A percentile compares a stretch with the other conserved stretches of the same genome.
phyloP scores from a whole-genome alignment of 2,113 vertebrate genomes.

The Mesoclemmys tuberculata region DNA sequence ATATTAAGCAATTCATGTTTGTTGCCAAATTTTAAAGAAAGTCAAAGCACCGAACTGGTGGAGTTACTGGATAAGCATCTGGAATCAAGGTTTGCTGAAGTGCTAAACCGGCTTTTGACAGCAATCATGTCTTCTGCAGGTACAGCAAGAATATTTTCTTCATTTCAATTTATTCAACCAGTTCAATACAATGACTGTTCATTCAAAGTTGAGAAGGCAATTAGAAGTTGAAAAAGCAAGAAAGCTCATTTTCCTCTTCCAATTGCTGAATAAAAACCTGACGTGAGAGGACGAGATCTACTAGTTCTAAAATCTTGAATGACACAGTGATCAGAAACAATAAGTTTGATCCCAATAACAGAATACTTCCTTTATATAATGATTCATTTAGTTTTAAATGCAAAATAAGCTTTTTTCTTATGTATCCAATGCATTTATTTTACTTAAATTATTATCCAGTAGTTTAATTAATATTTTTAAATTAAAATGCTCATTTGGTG shows the following conservation, averaged over 20 bases:
- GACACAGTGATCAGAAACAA: background rate
- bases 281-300: background rate
- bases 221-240: too few species aligned
- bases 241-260: background rate
- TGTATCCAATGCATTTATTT: background rate
- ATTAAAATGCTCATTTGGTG: too few species aligned
- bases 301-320: background rate
- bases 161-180: too few species aligned
- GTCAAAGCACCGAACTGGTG: background rate
- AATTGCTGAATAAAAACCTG: background rate
- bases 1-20: background rate
- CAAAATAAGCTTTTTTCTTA: background rate
- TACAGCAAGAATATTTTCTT: too few species aligned
- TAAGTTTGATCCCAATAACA: background rate
- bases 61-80: background rate
- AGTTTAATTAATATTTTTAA: background rate
- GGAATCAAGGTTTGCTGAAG: background rate
- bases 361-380: background rate
- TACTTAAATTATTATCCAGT: too few species aligned
- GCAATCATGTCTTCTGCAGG: too few species aligned
- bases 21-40: background rate
- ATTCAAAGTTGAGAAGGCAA: too few species aligned
- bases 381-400: background rate
- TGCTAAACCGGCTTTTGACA: too few species aligned
- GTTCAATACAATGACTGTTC: too few species aligned